phyloP scores from a whole-genome alignment of 2,113 vertebrate species.

The Crotalus helleri region DNA sequence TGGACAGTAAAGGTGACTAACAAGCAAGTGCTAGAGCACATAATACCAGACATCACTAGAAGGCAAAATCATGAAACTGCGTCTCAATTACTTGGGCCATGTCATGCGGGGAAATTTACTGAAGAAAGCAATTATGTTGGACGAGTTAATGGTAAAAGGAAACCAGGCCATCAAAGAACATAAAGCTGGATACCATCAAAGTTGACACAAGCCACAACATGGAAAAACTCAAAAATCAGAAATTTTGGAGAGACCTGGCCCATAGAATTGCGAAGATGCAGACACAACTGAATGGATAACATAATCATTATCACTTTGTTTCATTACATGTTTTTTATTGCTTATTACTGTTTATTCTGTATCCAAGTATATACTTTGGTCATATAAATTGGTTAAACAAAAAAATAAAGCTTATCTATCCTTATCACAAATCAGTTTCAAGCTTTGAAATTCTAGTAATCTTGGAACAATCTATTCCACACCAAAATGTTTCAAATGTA shows the following conservation, averaged over 20 bases:
- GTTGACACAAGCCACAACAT: background rate
- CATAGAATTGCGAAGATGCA: background rate
- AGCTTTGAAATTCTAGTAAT: background rate
- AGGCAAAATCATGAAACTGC: background rate
- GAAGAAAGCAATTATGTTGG: background rate
- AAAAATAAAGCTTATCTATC: background rate
- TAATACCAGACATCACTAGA: background rate
- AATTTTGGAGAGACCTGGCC: background rate
- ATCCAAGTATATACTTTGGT: background rate
- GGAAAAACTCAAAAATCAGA: background rate
- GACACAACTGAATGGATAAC: background rate
- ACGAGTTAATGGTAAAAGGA: background rate
- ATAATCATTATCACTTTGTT: background rate
- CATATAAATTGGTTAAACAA: background rate
- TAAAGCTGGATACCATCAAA: background rate
- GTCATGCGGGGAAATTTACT: background rate
- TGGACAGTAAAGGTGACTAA: background rate
- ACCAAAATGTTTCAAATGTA: background rate
- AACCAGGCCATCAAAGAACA: background rate
- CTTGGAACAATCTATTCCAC: background rate
- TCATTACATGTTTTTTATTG: background rate
- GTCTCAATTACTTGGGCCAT: background rate
- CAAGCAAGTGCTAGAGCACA: background rate
- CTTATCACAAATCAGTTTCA: background rate
- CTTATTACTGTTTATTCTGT: background rate